Conservation (phyloP, 2,113 vertebrate genomes). For the Salvelinus alpinus region DNA sequence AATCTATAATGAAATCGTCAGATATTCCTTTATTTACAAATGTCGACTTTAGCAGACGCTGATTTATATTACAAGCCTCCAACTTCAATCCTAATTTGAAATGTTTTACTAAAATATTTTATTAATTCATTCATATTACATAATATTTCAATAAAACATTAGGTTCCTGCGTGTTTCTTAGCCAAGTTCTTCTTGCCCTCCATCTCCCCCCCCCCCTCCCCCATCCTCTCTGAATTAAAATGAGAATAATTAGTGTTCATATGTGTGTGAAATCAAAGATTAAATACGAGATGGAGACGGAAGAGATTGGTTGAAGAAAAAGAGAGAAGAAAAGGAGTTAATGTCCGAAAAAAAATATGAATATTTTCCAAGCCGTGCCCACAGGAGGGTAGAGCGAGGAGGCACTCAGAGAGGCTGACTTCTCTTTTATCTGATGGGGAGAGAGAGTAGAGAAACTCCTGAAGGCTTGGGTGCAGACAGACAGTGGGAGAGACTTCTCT, state of each 20-base stretch:
- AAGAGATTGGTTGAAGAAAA: neutral
- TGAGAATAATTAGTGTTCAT: constrained; percentile 35
- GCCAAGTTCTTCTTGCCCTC: neutral
- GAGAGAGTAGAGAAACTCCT: constrained; percentile 35
- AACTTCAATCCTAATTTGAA: constrained; percentile 2
- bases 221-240: constrained; percentile 21
- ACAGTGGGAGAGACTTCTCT: constrained; percentile 25
- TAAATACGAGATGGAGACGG: neutral
- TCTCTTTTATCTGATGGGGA: constrained; percentile 48
- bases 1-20: neutral
- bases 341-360: constrained; percentile 28
- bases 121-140: constrained; percentile 43
- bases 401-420: constrained; percentile 1
- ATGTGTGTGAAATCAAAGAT: constrained; percentile 24
- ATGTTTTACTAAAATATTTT: neutral
- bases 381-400: too few species aligned
- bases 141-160: constrained; percentile 42
- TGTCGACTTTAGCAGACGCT: too few species aligned
- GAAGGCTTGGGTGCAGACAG: constrained; percentile 21
- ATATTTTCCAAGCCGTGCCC: neutral
- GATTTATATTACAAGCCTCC: neutral
- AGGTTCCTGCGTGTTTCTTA: constrained; percentile 14
- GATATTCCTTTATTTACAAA: too few species aligned
- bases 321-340: constrained; percentile 16
- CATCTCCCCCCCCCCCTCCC: neutral